Evolutionary conservation across 2,888 invertebrate species (phyloP), one percentile per base, ranked within the genome.

Genomic region (Thera britannica): DNA sequence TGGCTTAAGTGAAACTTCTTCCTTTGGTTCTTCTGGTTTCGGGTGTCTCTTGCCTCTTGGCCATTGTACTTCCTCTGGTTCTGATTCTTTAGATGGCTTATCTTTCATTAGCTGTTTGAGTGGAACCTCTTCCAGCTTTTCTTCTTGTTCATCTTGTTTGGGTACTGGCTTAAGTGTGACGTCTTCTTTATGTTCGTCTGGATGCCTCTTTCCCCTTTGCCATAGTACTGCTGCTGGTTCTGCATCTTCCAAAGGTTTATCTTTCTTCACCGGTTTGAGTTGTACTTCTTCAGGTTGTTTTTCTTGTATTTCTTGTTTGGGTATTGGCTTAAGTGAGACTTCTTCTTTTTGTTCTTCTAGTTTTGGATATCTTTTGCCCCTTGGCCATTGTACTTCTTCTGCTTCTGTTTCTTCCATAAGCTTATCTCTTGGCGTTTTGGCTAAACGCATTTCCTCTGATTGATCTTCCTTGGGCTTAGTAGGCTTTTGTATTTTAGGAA

Each of bases 271-370:
- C 0, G 93, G 90, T 70, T 84, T 84, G 8, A 88, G 72, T 46
- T 83, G 77, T 0, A 74, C 70, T 56, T 81, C 77, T 80, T 94
- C 94, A 0, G 83, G 78, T 70, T 90, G 88, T 72, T 90, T 86
- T 89, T 77, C 90, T 0, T 83, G 78, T 70, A 90, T 88, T 72
- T 90, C 87, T 67, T 88, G 84, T 63, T 77, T 79, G 6, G 80
- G 78, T 54, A 88, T 77, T 5, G 95, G 94, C 68, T 95, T 94
- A 0, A 95, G 81, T 35, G 83, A 80, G 0, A 94, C 89, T 74
- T 82, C 88, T 64, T 88, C 85, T 49, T 82, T 83, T 3, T 72
- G 73, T 41, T 73, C 75, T 58, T 83, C 76, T 74, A 79, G 78
- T 67, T 83, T 86, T 72, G 64, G 80, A 6, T 46, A 55, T 12